phyloP scores from a whole-genome alignment of 2,113 vertebrate species.

The Vombatus ursinus region DNA sequence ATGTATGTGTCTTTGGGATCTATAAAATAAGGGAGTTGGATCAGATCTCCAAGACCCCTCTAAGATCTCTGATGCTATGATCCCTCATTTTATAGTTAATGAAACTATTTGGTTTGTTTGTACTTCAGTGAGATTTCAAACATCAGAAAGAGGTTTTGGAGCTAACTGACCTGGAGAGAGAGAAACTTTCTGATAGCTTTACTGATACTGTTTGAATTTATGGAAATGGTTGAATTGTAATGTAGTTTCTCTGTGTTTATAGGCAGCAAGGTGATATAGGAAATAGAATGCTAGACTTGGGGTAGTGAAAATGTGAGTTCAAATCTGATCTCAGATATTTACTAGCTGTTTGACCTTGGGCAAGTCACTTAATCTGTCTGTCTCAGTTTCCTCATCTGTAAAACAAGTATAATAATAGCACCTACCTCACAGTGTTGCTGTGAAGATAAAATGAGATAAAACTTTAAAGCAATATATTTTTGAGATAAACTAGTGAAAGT shows the following conservation, averaged over 20 bases:
- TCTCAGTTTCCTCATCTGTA: not conserved
- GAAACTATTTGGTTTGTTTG: not conserved
- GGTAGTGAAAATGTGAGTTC: not conserved
- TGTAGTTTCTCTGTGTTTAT: not conserved
- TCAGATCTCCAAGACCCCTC: not conserved
- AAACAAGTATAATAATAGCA: not conserved
- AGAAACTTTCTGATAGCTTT: not conserved
- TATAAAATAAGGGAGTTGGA: not conserved
- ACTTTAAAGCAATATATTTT: not conserved
- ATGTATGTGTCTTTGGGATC: not conserved
- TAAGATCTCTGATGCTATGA: not conserved
- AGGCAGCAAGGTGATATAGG: not conserved
- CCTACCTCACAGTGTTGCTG: not conserved
- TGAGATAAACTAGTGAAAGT: no score
- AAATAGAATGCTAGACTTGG: not conserved
- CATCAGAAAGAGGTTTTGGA: not conserved
- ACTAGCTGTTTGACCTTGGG: not conserved
- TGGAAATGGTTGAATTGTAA: not conserved
- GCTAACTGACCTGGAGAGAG: not conserved
- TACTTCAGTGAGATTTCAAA: not conserved
- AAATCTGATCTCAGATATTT: not conserved
- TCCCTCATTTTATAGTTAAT: not conserved
- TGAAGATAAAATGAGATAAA: not conserved
- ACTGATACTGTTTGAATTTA: not conserved
- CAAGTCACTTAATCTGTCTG: not conserved